A percentile compares a stretch with the other conserved stretches of the same genome.
Evolutionary conservation across 2,888 invertebrate genomes (phyloP).

Genomic region (Lutraria lutraria): DNA sequence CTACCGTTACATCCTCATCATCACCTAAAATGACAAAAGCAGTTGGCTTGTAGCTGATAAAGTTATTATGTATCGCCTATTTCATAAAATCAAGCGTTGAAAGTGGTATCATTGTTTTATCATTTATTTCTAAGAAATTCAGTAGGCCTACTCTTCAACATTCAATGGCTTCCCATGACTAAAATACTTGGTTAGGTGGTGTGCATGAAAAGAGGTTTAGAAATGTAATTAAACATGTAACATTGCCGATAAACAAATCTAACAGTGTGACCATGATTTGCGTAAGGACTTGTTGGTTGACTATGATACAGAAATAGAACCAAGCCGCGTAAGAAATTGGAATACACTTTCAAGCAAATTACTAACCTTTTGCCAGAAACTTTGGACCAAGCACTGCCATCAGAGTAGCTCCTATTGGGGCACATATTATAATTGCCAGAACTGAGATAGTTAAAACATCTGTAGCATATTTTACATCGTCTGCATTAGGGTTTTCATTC

Average conservation of each 20-base stretch:
- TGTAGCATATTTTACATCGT: slow-evolving; percentile 60
- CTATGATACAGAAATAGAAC: no score
- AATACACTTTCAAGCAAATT: not conserved
- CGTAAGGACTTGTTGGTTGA: no score
- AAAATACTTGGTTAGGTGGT: no score
- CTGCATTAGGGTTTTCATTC: slow-evolving; percentile 49
- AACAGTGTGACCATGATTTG: no score
- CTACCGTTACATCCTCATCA: slow-evolving; percentile 10
- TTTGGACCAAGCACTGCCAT: slow-evolving; percentile 76
- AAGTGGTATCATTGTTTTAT: no score
- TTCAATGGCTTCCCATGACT: no score
- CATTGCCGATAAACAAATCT: not conserved
- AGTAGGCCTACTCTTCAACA: no score
- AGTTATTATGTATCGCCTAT: no score
- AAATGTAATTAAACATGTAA: not conserved
- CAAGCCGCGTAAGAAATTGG: no score
- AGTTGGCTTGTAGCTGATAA: not conserved
- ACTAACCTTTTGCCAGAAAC: slow-evolving; percentile 66
- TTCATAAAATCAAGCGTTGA: no score
- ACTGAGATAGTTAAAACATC: slow-evolving; percentile 77
- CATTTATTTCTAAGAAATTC: no score
- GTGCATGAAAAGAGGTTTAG: not conserved
- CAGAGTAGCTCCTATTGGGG: slow-evolving; percentile 76
- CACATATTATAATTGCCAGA: slow-evolving; percentile 77
- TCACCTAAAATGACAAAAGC: slow-evolving; percentile 4